These are phyloP conservation scores for Plodia interpunctella DNA, from an alignment of 1,140 invertebrate genomes.

Conservation along the genomic window DNA sequence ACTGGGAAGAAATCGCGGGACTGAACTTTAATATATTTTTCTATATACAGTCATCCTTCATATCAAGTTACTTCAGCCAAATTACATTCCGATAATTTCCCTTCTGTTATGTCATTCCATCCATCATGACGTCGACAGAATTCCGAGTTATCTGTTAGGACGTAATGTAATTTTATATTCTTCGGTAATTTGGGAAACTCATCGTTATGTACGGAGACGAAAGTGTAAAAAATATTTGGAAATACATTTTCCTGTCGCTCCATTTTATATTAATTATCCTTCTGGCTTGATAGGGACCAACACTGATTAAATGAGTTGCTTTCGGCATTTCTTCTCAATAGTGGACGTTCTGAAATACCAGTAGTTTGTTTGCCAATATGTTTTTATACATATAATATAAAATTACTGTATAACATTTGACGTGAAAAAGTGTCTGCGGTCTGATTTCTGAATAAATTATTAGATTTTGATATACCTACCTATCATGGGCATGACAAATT, in stretches of 20 bases:
- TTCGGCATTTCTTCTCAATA: no score
- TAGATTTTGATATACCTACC: no score
- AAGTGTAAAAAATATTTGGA: background rate
- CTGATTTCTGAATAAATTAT: no score
- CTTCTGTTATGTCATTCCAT: constrained; percentile 4
- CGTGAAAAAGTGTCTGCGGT: no score
- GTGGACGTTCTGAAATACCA: no score
- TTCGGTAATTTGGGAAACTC: background rate
- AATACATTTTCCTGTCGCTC: background rate
- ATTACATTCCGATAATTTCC: constrained; percentile 3
- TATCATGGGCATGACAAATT: no score
- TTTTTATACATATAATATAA: no score
- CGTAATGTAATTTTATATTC: background rate
- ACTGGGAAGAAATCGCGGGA: background rate
- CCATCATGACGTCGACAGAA: background rate
- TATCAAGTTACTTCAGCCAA: background rate
- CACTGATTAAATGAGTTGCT: no score
- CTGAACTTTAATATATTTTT: background rate
- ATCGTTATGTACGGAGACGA: background rate
- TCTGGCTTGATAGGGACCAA: no score
- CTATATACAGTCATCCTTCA: background rate
- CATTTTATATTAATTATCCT: no score
- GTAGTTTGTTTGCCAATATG: no score
- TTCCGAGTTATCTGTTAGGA: background rate
- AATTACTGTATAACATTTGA: no score